Base-by-base conservation (phyloP, 2,888 invertebrate genomes). In the Gisinianus flammeolus region DNA sequence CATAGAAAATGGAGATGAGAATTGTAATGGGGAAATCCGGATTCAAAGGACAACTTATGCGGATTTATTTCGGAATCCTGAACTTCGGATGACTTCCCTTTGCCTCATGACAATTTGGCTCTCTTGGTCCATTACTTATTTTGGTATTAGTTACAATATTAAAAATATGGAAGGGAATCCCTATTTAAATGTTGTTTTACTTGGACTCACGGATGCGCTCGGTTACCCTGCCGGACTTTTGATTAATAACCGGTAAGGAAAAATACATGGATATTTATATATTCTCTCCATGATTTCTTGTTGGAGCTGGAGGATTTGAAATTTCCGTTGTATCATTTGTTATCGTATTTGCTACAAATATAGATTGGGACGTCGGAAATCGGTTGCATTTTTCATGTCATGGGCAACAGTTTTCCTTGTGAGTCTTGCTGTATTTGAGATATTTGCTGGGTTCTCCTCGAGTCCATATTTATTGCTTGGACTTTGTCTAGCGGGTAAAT, bases 81-180 rank as follows among this genome's bases (percentile, higher is more conserved):
- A 28, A 8, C 75, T 81, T 12, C 74, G 81, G 5, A 31, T 31
- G 8, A 79, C 80, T 22, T 81, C 81, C 0, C n/a, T 82, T 26
- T 75, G 75, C 22, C 72, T 82, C 12, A 82, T 82, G 80, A 70
- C 74, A 0, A 79, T 80, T 33, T 81, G 81, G 83, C 79, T 78
- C 24, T 71, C 79, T 0, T 77, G 81, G 80, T 56, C 79, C 0
- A 64, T 81, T 19, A 80, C 82, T 4, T 83, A 83, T 56, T 79
- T 64, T 31, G 76, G 76, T 12, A 77, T 83, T 12, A 81, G 81
- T 28, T 83, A 79, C 78, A 83, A 83, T 70, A 74, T 80, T 0
- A 80, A 80, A 35, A 83, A 81, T 67, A 54, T 82, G 64, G 64
- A 26, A 6, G 83, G 82, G 28, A 75, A 81, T 77, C 70, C 76